Evolutionary conservation across 2,797 vertebrate species (phyloP).

Genomic region (Buceros bicornis): DNA sequence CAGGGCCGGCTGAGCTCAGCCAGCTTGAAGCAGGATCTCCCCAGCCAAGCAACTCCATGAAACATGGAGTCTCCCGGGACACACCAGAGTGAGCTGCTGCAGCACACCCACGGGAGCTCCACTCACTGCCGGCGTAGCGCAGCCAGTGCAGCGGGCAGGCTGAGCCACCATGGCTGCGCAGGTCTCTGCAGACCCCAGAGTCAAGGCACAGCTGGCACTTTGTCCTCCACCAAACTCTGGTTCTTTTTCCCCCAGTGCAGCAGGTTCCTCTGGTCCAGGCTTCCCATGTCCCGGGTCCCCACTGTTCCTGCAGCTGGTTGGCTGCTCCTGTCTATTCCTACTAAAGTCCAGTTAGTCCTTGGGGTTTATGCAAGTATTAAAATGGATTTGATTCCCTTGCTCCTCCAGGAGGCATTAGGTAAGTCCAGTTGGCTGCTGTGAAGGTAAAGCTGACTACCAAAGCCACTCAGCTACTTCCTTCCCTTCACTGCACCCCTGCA

Average conservation of each 20-base stretch:
- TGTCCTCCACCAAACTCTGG: background rate
- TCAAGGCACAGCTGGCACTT: background rate
- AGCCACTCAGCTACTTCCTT: background rate
- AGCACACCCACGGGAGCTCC: background rate
- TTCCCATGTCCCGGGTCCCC: background rate
- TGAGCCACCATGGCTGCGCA: rapidly evolving
- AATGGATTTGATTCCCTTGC: background rate
- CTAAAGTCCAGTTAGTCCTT: background rate
- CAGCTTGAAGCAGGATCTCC: background rate
- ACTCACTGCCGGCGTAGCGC: background rate
- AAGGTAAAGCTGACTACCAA: background rate
- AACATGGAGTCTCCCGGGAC: background rate
- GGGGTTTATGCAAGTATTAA: background rate
- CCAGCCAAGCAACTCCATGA: background rate
- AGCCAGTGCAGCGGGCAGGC: rapidly evolving
- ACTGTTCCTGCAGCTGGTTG: background rate
- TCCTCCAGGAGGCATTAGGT: background rate
- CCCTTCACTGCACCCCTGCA: background rate
- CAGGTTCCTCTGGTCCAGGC: background rate
- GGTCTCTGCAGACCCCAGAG: background rate
- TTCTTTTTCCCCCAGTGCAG: background rate
- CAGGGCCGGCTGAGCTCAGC: background rate
- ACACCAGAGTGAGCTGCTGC: background rate
- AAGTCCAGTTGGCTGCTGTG: rapidly evolving
- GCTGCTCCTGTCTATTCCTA: background rate